Evolutionary conservation across 2,797 vertebrate genomes (phyloP), one percentile per base, ranked within the genome.

Genomic region (Clarias fuscus): DNA sequence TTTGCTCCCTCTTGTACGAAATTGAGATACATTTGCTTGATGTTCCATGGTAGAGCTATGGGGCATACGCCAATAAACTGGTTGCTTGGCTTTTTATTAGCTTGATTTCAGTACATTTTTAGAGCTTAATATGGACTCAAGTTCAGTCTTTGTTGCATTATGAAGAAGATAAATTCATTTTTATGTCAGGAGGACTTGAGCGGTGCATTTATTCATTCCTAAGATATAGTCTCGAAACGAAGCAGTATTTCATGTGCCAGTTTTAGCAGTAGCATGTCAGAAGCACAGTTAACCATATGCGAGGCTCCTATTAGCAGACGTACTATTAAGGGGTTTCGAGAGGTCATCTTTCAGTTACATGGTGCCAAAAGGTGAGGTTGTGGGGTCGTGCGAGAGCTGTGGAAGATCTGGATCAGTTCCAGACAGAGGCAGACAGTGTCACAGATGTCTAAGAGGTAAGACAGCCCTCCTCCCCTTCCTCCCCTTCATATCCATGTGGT

Each of bases 281-380:
- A 65, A 56, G 13, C 91, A 86, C 65, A 68, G 85, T 88, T 59
- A n/a, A 87, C 83, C 90, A 86, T 18, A 61, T 17, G 11, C 30
- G 2, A 40, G 48, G 79, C 62, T 48, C 48, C 48, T 67, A n/a
- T 22, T 11, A 87, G 81, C 59, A 27, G 53, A 91, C 83, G 87
- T 71, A 71, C 81, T 86, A 89, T 88, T 92, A 92, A 86, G 90
- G 90, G 90, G 90, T 92, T 91, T 89, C 83, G 43, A 82, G 77
- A 81, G 59, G 86, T 88, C 91, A 24, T 90, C 91, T 92, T 92
- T 92, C 11, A 84, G 88, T 89, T 82, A 58, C 30, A 8, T 22
- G 56, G 15, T 33, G 75, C n/a, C 30, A 1, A 20, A 30, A 10
- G 75, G 75, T 33, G 27, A 22, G 30, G 30, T 13, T 33, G 30